These are phyloP conservation scores for Schizopygopsis pylzovi DNA, from an alignment of 2,797 vertebrate species.

Conservation along the genomic window DNA sequence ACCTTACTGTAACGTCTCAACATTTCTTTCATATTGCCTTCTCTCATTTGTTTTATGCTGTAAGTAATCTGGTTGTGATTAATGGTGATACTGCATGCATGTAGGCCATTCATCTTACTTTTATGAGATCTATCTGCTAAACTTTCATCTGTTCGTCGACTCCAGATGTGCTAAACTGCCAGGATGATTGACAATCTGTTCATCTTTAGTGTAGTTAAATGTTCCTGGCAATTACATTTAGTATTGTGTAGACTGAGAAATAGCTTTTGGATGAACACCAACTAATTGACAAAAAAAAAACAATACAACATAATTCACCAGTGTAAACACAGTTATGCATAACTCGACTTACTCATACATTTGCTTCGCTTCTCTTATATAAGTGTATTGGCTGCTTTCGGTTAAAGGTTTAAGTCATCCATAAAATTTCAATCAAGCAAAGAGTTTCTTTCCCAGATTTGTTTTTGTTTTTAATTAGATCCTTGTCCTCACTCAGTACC, in stretches of 20 bases:
- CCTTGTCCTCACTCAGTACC: slow-evolving; percentile 15
- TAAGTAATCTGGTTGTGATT: slow-evolving; percentile 8
- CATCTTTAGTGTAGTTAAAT: slow-evolving; percentile 6
- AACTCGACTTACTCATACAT: not conserved
- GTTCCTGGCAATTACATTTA: slow-evolving; percentile 7
- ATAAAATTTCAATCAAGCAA: slow-evolving; percentile 26
- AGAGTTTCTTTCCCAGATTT: slow-evolving; percentile 4
- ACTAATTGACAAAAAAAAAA: not conserved
- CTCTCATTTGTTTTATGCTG: slow-evolving; percentile 3
- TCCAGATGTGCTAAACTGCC: slow-evolving; percentile 15
- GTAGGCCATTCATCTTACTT: not conserved
- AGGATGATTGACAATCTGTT: not conserved
- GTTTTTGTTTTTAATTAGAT: slow-evolving; percentile 39
- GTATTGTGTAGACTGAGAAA: not conserved
- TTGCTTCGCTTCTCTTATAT: not conserved
- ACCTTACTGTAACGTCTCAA: not conserved
- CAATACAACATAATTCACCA: not conserved
- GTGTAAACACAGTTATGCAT: not conserved
- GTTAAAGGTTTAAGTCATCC: slow-evolving; percentile 17
- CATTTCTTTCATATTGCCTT: not conserved
- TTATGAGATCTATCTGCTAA: not conserved
- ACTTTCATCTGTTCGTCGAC: slow-evolving; percentile 2
- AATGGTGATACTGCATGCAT: not conserved
- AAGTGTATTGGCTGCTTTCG: not conserved
- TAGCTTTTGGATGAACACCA: slow-evolving; percentile 16